These are phyloP conservation scores for Noctua comes DNA, from an alignment of 2,888 invertebrate genomes.

Conservation along the genomic window DNA sequence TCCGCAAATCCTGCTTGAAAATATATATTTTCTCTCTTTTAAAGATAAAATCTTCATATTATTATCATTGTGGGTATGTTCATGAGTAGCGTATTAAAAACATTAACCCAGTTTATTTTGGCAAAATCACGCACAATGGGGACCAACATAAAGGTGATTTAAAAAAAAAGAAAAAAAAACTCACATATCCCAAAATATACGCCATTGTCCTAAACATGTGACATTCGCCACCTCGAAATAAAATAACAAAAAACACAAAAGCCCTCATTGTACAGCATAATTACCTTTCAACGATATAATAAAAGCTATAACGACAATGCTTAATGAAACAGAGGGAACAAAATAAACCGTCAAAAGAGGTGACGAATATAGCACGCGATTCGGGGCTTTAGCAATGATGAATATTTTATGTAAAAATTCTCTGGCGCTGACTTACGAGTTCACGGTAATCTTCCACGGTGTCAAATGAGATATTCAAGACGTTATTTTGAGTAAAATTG, in stretches of 20 bases:
- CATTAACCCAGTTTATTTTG: slow-evolving; percentile 33
- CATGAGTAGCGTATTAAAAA: slow-evolving; percentile 11
- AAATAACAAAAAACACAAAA: slow-evolving; percentile 70
- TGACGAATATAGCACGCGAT: slow-evolving; percentile 72
- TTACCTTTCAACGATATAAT: slow-evolving; percentile 71
- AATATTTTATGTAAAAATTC: slow-evolving; percentile 82
- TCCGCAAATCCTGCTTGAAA: background rate
- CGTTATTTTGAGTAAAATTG: slow-evolving; percentile 75
- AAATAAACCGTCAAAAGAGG: slow-evolving; percentile 71
- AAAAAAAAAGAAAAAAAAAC: slow-evolving; percentile 20
- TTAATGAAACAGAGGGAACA: slow-evolving; percentile 70
- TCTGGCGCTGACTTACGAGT: slow-evolving; percentile 64
- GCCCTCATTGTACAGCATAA: slow-evolving; percentile 69
- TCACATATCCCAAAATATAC: slow-evolving; percentile 46
- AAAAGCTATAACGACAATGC: slow-evolving; percentile 71
- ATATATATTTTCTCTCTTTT: slow-evolving; percentile 5
- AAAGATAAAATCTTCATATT: background rate
- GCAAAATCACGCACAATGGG: slow-evolving; percentile 30
- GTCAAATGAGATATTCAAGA: slow-evolving; percentile 80
- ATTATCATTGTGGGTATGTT: background rate
- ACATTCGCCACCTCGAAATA: slow-evolving; percentile 55
- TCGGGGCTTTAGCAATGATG: slow-evolving; percentile 73
- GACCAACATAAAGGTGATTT: slow-evolving; percentile 34
- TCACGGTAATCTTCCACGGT: slow-evolving; percentile 74
- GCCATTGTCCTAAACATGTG: slow-evolving; percentile 61